These are phyloP conservation scores for Solenopsis invicta DNA, from an alignment of 1,140 invertebrate species.

Conservation along the genomic window DNA sequence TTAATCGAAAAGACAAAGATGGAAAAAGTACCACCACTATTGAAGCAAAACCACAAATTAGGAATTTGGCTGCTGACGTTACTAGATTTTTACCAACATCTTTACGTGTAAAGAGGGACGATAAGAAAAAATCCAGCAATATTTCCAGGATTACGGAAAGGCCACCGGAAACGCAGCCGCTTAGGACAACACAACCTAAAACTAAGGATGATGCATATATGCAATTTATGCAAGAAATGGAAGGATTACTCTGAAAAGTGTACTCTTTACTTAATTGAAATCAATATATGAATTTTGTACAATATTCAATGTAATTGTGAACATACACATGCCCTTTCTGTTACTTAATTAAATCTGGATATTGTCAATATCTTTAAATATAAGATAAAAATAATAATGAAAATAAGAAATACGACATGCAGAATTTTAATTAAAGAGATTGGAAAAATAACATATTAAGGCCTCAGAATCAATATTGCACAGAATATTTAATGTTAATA, in stretches of 20 bases:
- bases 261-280: slow-evolving; percentile 62
- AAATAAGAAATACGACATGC: neutral
- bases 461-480: neutral
- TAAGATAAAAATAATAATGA: neutral
- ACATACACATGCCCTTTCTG: slow-evolving; percentile 7
- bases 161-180: slow-evolving; percentile 84
- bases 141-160: slow-evolving; percentile 82
- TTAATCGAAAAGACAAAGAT: slow-evolving; percentile 89
- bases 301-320: slow-evolving; percentile 45
- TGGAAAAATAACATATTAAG: neutral
- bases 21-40: slow-evolving; percentile 93
- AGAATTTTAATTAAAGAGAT: neutral
- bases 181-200: slow-evolving; percentile 83
- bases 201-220: slow-evolving; percentile 99
- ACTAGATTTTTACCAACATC: slow-evolving; percentile 98
- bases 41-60: slow-evolving; percentile 97
- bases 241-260: slow-evolving; percentile 92
- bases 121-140: slow-evolving; percentile 87
- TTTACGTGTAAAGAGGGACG: slow-evolving; percentile 95
- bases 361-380: slow-evolving; percentile 14
- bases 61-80: slow-evolving; percentile 97
- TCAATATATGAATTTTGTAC: slow-evolving; percentile 60
- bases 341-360: slow-evolving; percentile 5
- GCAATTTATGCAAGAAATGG: slow-evolving; percentile 99
- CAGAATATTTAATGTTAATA: slow-evolving; percentile 4